Evolutionary conservation across 2,797 vertebrate species (phyloP), one percentile per base, ranked within the genome.

Genomic region (Acanthiza pusilla): DNA sequence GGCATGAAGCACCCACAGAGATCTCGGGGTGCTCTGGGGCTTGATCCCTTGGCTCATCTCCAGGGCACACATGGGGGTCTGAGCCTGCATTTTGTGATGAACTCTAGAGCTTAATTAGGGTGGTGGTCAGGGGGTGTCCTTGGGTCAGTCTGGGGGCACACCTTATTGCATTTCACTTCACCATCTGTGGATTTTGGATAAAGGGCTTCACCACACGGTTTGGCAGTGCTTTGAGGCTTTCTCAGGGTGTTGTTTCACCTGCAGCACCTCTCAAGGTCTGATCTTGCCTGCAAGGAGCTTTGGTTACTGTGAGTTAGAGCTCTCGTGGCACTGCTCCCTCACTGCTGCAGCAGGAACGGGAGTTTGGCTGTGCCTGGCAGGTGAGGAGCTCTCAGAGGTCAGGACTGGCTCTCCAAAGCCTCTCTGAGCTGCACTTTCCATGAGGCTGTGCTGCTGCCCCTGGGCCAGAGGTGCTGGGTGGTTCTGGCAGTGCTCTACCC

Each of bases 1-100:
- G 32, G 21, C 1, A 1, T 13, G 66, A 21, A 29, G 63, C 7
- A 16, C 32, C 17, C 8, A 0, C 16, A 4, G 55, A 54, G 43
- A 11, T 12, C 30, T 58, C 0, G 0, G 67, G 27, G 34, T 70
- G 40, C 65, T 36, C 3, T 1, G 25, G 47, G 60, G 29, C 29
- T 67, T 45, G n/a, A 8, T 21, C 30, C 17, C 50, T 27, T 53
- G 55, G 18, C 19, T 79, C 29, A 6, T 10, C 27, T 47, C 22
- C 61, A n/a, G 57, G 32, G 4, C n/a, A 12, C 29, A 25, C 40
- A 0, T 4, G 3, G 10, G 23, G 48, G 14, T 3, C 38, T 17
- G 19, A 67, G 58, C 26, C 47, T 6, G n/a, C 5, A 1, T 26
- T 34, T 23, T 10, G 14, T 27, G 23, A 9, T 51, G 23, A 48